Conservation (phyloP, 1,140 invertebrate species). For the Globodera rostochiensis region DNA sequence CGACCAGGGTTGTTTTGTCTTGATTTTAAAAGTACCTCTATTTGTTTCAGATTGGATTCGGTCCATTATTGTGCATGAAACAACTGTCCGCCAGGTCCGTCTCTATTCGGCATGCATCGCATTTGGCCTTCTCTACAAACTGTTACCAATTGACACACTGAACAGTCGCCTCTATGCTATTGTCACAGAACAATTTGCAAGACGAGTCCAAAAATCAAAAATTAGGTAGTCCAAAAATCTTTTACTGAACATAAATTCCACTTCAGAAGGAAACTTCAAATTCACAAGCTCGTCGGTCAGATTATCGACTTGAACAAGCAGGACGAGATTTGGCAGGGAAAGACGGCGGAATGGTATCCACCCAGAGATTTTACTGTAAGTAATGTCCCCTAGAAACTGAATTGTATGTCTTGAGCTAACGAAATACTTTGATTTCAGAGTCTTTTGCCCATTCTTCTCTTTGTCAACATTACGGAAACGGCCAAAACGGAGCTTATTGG, state of each 20-base stretch:
- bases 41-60: slow-evolving; percentile 28
- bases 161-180: slow-evolving; percentile 22
- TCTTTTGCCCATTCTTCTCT: slow-evolving; percentile 33
- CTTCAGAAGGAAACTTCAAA: slow-evolving; percentile 34
- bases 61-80: slow-evolving; percentile 29
- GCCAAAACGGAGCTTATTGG: slow-evolving; percentile 32
- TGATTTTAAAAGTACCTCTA: not conserved
- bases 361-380: slow-evolving; percentile 39
- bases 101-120: slow-evolving; percentile 33
- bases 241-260: not conserved
- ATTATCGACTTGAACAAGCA: slow-evolving; percentile 29
- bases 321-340: slow-evolving; percentile 32
- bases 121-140: slow-evolving; percentile 30
- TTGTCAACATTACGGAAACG: slow-evolving; percentile 33
- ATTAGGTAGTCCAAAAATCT: not conserved
- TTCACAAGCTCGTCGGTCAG: slow-evolving; percentile 27
- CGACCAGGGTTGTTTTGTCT: slow-evolving; percentile 17
- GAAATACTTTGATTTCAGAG: slow-evolving; percentile 13
- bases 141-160: slow-evolving; percentile 25
- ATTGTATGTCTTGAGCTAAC: not conserved
- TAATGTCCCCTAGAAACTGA: not conserved
- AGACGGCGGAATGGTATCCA: slow-evolving; percentile 37
- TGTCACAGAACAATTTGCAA: slow-evolving; percentile 16
- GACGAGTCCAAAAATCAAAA: slow-evolving; percentile 15
- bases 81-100: slow-evolving; percentile 18